These are phyloP conservation scores for Tigriopus californicus DNA, from an alignment of 2,888 invertebrate genomes.

Conservation along the genomic window DNA sequence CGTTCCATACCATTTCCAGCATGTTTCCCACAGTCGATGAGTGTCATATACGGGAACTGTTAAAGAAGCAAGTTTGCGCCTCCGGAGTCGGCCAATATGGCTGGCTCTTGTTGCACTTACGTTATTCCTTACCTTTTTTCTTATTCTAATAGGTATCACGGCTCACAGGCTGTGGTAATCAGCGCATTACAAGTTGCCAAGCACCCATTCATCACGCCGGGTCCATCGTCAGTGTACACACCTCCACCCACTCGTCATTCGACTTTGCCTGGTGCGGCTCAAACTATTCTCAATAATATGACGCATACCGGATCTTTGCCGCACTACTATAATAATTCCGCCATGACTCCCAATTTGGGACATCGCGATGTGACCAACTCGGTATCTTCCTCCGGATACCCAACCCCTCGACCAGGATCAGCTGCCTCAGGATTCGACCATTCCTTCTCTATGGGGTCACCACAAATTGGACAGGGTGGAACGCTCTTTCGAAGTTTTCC, in stretches of 20 bases:
- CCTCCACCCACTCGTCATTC: constrained; percentile 20
- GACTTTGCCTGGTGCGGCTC: constrained; percentile 16
- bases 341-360: constrained; percentile 11
- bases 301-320: constrained; percentile 12
- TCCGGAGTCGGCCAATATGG: too few relatives aligned
- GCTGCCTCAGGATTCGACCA: constrained; percentile 15
- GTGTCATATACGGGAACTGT: constrained; percentile 60
- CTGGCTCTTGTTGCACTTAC: too few relatives aligned
- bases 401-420: constrained; percentile 16
- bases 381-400: constrained; percentile 10
- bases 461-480: constrained; percentile 2
- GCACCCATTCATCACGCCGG: constrained; percentile 70
- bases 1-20: constrained; percentile 26
- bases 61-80: constrained; percentile 57
- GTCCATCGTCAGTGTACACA: constrained; percentile 33
- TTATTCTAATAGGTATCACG: constrained; percentile 53
- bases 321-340: constrained; percentile 1
- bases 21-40: constrained; percentile 82
- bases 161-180: constrained; percentile 75
- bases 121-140: neutral
- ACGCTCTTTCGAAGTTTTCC: constrained; percentile 33
- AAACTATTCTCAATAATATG: neutral
- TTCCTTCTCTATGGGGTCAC: constrained; percentile 14
- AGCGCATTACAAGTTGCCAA: constrained; percentile 84
- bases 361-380: neutral